Conservation (phyloP, 2,797 vertebrate genomes). For the Takifugu ocellatus region DNA sequence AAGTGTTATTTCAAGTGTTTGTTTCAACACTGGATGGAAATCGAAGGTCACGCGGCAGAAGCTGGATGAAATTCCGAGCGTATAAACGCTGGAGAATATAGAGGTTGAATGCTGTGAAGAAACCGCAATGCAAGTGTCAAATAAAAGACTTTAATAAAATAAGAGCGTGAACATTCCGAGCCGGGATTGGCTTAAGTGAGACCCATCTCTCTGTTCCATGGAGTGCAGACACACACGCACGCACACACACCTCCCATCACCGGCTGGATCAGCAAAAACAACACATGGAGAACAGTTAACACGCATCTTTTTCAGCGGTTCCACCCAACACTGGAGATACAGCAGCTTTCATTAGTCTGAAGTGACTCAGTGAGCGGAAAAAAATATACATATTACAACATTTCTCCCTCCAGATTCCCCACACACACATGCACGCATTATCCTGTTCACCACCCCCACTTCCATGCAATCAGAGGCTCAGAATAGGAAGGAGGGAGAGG, state of each 20-base stretch:
- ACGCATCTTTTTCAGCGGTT: conserved; percentile 72
- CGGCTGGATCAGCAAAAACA: conserved; percentile 76
- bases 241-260: conserved; percentile 50
- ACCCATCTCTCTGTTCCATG: conserved; percentile 67
- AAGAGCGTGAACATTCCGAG: conserved; percentile 42
- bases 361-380: conserved; percentile 35
- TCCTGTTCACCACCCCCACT: conserved; percentile 58
- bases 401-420: conserved; percentile 38
- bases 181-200: conserved; percentile 49
- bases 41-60: conserved; percentile 13
- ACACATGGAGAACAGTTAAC: conserved; percentile 77
- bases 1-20: conserved; percentile 38
- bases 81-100: background rate
- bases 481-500: conserved; percentile 84
- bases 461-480: conserved; percentile 80
- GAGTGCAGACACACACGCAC: conserved; percentile 35
- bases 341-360: conserved; percentile 48
- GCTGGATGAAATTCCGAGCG: conserved; percentile 16
- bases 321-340: conserved; percentile 59
- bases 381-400: conserved; percentile 58
- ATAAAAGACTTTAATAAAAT: conserved; percentile 24
- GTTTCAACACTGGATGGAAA: conserved; percentile 30
- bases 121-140: background rate
- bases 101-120: background rate
- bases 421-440: conserved; percentile 31